Evolutionary conservation across 1,140 invertebrate species (phyloP).

Genomic region (Oncopodura yosiiana): DNA sequence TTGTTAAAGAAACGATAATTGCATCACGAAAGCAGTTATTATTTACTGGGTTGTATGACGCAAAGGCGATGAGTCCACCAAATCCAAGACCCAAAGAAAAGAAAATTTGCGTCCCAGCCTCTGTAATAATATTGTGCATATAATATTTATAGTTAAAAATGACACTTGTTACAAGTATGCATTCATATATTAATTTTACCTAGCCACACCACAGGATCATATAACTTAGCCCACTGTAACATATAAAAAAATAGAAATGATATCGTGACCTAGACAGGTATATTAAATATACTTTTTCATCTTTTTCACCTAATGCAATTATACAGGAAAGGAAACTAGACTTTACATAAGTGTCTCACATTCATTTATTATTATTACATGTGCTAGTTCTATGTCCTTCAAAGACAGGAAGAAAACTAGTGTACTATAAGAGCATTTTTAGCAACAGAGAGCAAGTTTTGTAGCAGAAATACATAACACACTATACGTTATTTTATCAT

Average conservation of each 20-base stretch:
- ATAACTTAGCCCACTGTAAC: conserved; percentile 50
- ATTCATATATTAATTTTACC: no score
- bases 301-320: neutral
- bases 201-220: conserved; percentile 84
- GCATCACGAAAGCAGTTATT: conserved; percentile 94
- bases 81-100: conserved; percentile 92
- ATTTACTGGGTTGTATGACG: conserved; percentile 90
- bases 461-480: no score
- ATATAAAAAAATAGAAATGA: neutral
- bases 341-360: no score
- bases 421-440: no score
- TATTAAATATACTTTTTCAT: neutral
- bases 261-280: neutral
- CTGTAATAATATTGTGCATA: neutral
- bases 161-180: no score
- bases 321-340: no score
- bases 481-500: no score
- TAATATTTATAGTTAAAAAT: neutral
- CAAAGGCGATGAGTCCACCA: conserved; percentile 86
- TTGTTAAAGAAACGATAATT: conserved; percentile 84
- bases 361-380: no score
- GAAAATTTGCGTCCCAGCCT: conserved; percentile 91
- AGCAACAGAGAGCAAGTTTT: no score
- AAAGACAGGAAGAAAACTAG: no score
- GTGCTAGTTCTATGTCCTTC: no score